Conservation (phyloP, 2,888 invertebrate genomes). For the Timema podura region DNA sequence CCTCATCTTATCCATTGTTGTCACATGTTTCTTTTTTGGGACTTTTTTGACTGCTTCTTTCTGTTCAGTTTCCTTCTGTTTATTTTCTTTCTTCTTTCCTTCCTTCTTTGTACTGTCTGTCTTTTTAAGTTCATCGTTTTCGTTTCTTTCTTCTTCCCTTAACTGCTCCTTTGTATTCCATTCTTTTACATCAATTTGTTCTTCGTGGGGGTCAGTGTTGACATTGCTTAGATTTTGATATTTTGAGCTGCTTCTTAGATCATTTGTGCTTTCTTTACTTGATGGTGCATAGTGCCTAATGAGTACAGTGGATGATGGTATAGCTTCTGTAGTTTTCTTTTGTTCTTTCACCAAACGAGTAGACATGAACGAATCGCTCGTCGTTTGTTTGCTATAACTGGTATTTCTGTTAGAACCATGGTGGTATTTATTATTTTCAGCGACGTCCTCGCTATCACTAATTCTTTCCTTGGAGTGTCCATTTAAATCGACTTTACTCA, state of each 20-base stretch:
- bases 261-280: background rate
- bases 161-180: constrained; percentile 34
- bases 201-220: too few relatives aligned
- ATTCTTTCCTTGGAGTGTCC: constrained; percentile 12
- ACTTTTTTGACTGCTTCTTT: constrained; percentile 48
- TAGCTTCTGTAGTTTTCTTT: constrained; percentile 20
- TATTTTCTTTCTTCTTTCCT: constrained; percentile 6
- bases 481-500: constrained; percentile 27
- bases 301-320: constrained; percentile 27
- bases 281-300: constrained; percentile 24
- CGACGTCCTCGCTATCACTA: constrained; percentile 34
- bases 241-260: too few relatives aligned
- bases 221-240: too few relatives aligned
- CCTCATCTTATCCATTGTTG: constrained; percentile 70
- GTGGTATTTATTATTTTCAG: constrained; percentile 44
- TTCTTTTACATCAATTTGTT: too few relatives aligned
- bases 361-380: constrained; percentile 20
- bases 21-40: constrained; percentile 58
- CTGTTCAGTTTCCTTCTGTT: background rate
- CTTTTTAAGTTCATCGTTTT: constrained; percentile 16
- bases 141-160: constrained; percentile 30
- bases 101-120: constrained; percentile 18
- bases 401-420: constrained; percentile 42
- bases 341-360: constrained; percentile 24
- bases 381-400: constrained; percentile 41